phyloP scores from a whole-genome alignment of 1,140 invertebrate genomes.

The Drosophila leontia region DNA sequence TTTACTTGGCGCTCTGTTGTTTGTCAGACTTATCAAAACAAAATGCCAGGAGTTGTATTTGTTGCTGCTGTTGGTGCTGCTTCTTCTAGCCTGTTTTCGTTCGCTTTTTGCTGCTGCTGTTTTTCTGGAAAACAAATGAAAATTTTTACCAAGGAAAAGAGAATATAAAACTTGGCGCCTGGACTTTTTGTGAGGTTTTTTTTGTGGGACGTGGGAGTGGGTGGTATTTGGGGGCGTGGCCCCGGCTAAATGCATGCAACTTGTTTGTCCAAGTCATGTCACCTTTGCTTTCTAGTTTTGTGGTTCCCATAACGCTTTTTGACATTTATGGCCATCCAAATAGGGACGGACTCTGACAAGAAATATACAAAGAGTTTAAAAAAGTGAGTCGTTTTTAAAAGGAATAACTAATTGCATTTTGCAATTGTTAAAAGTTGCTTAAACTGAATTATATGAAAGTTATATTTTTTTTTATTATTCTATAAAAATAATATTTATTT shows the following conservation, averaged over 20 bases:
- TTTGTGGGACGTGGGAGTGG: background rate
- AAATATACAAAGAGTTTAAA: background rate
- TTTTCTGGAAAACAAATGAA: slow-evolving; percentile 70
- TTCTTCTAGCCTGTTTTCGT: slow-evolving; percentile 46
- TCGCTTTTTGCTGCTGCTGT: slow-evolving; percentile 52
- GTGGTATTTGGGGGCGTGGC: slow-evolving; percentile 22
- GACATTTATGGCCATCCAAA: slow-evolving; percentile 14
- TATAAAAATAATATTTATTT: too few species aligned
- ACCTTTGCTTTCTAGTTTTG: slow-evolving; percentile 43
- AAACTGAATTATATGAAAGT: background rate
- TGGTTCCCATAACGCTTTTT: slow-evolving; percentile 40
- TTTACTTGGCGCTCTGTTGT: slow-evolving; percentile 68
- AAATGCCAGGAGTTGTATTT: slow-evolving; percentile 63
- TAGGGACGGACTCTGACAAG: slow-evolving; percentile 8
- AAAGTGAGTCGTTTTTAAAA: background rate
- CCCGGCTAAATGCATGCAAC: slow-evolving; percentile 35
- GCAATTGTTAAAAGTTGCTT: background rate
- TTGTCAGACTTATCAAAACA: slow-evolving; percentile 80
- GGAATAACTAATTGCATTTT: too few species aligned
- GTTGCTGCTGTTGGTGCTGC: slow-evolving; percentile 16
- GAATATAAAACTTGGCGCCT: slow-evolving; percentile 56
- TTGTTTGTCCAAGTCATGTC: slow-evolving; percentile 61
- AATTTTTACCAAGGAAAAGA: slow-evolving; percentile 53
- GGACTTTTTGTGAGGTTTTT: slow-evolving; percentile 26
- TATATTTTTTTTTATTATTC: background rate